Evolutionary conservation across 92 coral and sea anemone genomes (phyloP), one percentile per base, ranked within the genome.

Genomic region (Zoanthus solanderi): DNA sequence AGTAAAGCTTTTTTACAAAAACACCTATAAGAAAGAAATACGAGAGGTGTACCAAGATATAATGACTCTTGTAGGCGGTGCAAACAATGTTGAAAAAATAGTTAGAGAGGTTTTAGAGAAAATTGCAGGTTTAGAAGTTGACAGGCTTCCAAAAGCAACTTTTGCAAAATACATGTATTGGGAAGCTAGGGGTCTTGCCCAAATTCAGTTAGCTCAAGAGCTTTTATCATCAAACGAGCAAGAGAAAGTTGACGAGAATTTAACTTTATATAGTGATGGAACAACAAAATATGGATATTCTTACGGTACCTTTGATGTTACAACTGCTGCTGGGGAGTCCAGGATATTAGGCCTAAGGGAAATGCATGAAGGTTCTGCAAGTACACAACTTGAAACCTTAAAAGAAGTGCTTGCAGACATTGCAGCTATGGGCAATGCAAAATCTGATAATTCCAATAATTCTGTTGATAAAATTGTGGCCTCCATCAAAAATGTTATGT

Each of bases 141-240:
- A 50, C 65, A 84, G 88, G 82, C 82, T 84, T 50, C 88, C 88
- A 84, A 71, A 84, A 72, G 88, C 75, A 84, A 84, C 88, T 56
- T 84, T 84, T 84, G 88, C 88, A 46, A 84, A 84, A 47, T 85
- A 85, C 18, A 73, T 48, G 88, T 73, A 32, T 72, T 42, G 76
- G 76, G 88, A 74, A 44, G 88, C 88, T 72, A 17, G 79, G 57
- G 79, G 79, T 23, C 79, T 75, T 16, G 79, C 61, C 58, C 79
- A 75, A 85, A 69, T 85, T 72, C 88, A 85, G 18, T 32, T 85
- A 71, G 71, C 82, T 29, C 63, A 85, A 47, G 83, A 85, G 74
- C 81, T 75, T 75, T 58, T 86, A 80, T 47, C 14, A 58, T 67
- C 74, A 53, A 17, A 18, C 3, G 88, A 85, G 45, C 65, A 86